Conservation (phyloP, 2,888 invertebrate genomes). For the Sepioteuthis lessoniana region DNA sequence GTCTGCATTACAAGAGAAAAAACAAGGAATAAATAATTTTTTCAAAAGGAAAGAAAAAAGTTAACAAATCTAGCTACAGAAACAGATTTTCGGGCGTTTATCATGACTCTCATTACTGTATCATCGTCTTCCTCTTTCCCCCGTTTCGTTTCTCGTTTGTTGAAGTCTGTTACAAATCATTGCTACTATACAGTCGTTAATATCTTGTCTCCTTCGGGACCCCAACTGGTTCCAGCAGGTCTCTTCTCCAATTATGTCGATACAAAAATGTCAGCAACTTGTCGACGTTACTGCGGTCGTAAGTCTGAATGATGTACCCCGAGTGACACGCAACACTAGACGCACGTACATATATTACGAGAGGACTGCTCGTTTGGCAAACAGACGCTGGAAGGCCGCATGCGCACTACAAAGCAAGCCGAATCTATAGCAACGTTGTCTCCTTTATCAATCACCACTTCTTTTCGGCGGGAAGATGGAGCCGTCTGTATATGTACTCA, state of each 20-base stretch:
- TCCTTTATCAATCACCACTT: not conserved
- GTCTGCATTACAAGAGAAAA: not conserved
- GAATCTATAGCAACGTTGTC: not conserved
- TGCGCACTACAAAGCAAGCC: not conserved
- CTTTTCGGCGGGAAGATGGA: not conserved
- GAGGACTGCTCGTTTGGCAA: not conserved
- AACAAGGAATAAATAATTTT: not conserved
- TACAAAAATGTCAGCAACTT: slow-evolving; percentile 6
- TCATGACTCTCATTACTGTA: not conserved
- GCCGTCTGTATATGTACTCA: not conserved
- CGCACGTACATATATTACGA: not conserved
- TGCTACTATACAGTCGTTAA: not conserved
- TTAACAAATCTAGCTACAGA: not conserved
- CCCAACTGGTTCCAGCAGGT: not conserved
- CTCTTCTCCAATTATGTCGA: not conserved
- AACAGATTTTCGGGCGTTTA: not conserved
- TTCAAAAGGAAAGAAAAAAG: not conserved
- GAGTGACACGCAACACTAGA: not conserved
- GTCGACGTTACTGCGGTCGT: not conserved
- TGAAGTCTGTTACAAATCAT: not conserved
- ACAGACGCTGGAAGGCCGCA: not conserved
- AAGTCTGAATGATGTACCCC: not conserved
- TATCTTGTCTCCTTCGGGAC: slow-evolving; percentile 10
- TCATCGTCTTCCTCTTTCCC: not conserved
- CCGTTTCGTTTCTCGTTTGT: not conserved